A percentile compares a stretch with the other conserved stretches of the same genome.
Evolutionary conservation across 2,113 vertebrate species (phyloP).

Genomic region (Petromus typicus): DNA sequence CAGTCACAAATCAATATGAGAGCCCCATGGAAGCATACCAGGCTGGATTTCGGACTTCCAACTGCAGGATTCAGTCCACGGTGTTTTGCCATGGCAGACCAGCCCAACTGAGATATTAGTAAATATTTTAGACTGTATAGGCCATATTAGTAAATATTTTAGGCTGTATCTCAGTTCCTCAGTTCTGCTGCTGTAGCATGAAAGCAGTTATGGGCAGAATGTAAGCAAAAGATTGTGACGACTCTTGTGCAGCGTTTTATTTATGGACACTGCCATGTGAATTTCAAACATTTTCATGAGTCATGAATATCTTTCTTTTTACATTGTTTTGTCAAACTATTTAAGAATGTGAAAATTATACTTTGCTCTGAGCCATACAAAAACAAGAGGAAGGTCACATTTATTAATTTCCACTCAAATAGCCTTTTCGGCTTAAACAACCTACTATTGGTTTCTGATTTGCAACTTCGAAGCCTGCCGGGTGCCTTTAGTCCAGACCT

Average conservation of each 20-base stretch:
- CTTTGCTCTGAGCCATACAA: not conserved
- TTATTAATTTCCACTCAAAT: slow-evolving; percentile 38
- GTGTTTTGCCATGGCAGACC: not conserved
- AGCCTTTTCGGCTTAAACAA: slow-evolving; percentile 31
- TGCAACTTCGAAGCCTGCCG: not conserved
- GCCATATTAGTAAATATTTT: not conserved
- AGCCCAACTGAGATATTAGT: not conserved
- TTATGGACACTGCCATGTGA: slow-evolving; percentile 8
- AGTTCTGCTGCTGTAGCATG: not conserved
- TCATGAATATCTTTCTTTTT: not conserved
- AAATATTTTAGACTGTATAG: slow-evolving; percentile 25
- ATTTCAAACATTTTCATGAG: slow-evolving; percentile 10
- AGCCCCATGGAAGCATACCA: not conserved
- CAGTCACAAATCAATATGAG: not conserved
- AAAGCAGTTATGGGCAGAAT: not conserved
- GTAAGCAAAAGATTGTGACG: not conserved
- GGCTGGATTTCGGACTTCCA: not conserved
- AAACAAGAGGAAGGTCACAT: not conserved
- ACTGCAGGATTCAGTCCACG: not conserved
- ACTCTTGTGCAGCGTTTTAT: not conserved
- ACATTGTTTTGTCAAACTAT: not conserved
- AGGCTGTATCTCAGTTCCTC: not conserved
- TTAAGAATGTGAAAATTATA: slow-evolving; percentile 29
- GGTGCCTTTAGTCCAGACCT: slow-evolving; percentile 22
- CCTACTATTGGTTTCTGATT: slow-evolving; percentile 40